Evolutionary conservation across 1,140 invertebrate species (phyloP).

Genomic region (Bombus waltoni): DNA sequence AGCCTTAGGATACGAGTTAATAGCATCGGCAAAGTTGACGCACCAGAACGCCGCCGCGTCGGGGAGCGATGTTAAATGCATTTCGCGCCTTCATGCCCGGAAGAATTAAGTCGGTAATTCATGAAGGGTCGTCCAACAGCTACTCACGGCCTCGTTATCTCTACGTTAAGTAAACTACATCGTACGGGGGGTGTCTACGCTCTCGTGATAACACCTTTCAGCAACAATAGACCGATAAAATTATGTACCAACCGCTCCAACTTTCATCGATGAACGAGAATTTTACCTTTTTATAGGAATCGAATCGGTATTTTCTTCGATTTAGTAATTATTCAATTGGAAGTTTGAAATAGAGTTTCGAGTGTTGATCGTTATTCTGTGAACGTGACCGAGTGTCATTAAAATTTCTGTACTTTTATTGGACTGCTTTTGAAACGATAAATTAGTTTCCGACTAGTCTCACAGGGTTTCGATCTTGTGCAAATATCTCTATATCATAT

Average conservation of each 20-base stretch:
- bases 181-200: background rate
- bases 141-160: constrained; percentile 49
- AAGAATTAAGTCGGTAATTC: constrained; percentile 65
- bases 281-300: background rate
- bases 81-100: constrained; percentile 46
- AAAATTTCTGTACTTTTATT: no score
- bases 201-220: constrained; percentile 32
- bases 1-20: constrained; percentile 57
- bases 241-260: background rate
- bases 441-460: background rate
- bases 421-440: background rate
- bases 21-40: constrained; percentile 50
- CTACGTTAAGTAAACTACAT: constrained; percentile 48
- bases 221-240: background rate
- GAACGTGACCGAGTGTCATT: no score
- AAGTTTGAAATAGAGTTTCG: background rate
- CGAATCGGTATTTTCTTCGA: background rate
- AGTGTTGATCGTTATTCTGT: background rate
- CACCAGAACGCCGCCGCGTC: constrained; percentile 16
- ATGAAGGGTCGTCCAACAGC: constrained; percentile 54
- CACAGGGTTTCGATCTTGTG: no score
- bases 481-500: no score
- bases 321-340: background rate
- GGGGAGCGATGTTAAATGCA: constrained; percentile 50
- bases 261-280: no score